Evolutionary conservation across 2,797 vertebrate genomes (phyloP), one percentile per base, ranked within the genome.

Genomic region (Peromyscus aztecus): DNA sequence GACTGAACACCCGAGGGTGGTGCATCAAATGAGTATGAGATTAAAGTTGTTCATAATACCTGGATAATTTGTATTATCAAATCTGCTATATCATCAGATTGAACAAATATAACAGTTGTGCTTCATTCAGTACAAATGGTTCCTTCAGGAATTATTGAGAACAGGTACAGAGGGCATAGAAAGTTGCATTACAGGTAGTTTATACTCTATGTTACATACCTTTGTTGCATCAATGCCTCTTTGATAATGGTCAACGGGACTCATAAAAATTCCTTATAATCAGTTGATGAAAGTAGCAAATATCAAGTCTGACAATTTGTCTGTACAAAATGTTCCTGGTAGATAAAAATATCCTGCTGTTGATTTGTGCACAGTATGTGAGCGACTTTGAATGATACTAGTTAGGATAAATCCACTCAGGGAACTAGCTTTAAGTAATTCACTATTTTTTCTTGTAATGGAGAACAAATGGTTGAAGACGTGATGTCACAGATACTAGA

Each of bases 31-130:
- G 46, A 71, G 3, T 52, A 34, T 67, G 43, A 43, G 81, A 82
- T 34, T 31, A 21, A 40, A 78, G 31, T 37, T 75, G 9, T 40
- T 81, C 6, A 16, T n/a, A 46, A 49, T 23, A 73, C 46, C 31
- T 89, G 8, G 23, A 13, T 90, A 69, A 37, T 71, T 90, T 84
- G n/a, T n/a, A n/a, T n/a, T n/a, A n/a, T n/a, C 34, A 69, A 94
- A 82, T 55, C 16, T 40, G 71, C 10, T 34, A 2, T 0, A 17
- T 21, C 31, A 34, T 57, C 46, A 90, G 10, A 43, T 11, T 46
- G 31, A 31, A 29, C 24, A 86, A 16, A 75, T 14, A 4, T n/a
- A 40, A 12, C 9, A 57, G 67, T 61, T 52, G 16, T 14, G 46
- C 16, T 16, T 37, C 80, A 14, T 88, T 93, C 4, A 59, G 6